Percentiles rank a stretch among this genome's conserved stretches.
Conservation (phyloP, 2,113 vertebrate genomes). For the Donacobius atricapilla region DNA sequence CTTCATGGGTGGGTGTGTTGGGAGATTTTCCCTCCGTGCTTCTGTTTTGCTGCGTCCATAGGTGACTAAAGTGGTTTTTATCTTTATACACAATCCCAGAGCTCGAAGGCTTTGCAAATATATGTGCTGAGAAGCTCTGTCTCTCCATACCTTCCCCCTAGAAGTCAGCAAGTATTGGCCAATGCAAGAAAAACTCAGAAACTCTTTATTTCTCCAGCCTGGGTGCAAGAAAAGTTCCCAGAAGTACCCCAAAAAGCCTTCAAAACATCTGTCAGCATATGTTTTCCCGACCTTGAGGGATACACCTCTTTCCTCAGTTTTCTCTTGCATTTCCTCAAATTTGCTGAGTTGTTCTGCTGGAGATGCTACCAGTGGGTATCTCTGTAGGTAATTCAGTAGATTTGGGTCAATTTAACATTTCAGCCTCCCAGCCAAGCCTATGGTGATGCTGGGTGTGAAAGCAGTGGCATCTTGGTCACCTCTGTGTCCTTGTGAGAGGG, state of each 20-base stretch:
- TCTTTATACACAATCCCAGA: neutral
- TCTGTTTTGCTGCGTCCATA: neutral
- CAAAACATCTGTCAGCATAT: neutral
- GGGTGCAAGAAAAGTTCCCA: neutral
- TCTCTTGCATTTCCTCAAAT: neutral
- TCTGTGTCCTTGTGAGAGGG: neutral
- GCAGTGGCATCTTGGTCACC: neutral
- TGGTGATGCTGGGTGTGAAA: neutral
- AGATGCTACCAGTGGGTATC: neutral
- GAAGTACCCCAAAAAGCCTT: neutral
- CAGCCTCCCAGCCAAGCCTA: neutral
- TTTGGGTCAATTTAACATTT: neutral
- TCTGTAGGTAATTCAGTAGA: neutral
- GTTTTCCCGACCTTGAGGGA: no score
- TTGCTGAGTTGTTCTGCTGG: neutral
- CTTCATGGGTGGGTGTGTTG: neutral
- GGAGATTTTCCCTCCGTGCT: neutral
- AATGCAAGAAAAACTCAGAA: neutral
- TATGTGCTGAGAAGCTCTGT: neutral
- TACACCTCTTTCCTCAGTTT: neutral
- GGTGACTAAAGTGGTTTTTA: neutral
- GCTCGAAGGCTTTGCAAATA: neutral
- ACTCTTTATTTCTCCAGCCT: neutral
- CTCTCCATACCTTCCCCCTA: neutral
- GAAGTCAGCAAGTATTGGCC: neutral